A percentile compares a stretch with the other conserved stretches of the same genome.
phyloP scores from a whole-genome alignment of 2,888 invertebrate genomes.

The Gandaritis pyraliata region DNA sequence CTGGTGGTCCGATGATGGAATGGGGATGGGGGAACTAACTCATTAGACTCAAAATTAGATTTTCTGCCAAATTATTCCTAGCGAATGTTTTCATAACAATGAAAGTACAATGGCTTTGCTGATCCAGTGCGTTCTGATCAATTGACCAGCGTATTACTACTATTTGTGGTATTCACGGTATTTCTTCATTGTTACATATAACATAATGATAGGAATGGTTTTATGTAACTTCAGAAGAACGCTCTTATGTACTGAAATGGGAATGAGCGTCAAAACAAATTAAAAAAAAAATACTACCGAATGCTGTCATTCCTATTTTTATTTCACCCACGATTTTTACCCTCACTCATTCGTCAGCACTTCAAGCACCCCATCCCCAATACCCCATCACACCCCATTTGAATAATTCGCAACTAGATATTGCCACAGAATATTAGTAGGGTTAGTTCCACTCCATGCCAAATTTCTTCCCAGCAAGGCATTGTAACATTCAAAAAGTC shows the following conservation, averaged over 20 bases:
- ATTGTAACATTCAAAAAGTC: too few relatives aligned
- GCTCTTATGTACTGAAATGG: too few relatives aligned
- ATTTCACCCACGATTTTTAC: neutral
- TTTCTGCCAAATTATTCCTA: neutral
- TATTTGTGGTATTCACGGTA: constrained; percentile 31
- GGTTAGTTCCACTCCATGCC: too few relatives aligned
- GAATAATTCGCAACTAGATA: neutral
- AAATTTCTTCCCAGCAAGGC: too few relatives aligned
- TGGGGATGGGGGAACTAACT: too few relatives aligned
- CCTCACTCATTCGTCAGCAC: neutral
- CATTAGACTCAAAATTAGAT: constrained; percentile 2
- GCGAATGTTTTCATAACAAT: constrained; percentile 17
- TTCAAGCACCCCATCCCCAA: neutral
- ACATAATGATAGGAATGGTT: constrained; percentile 36
- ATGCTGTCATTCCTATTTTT: too few relatives aligned
- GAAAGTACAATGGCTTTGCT: constrained; percentile 28
- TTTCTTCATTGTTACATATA: constrained; percentile 33
- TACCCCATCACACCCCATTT: neutral
- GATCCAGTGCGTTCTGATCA: constrained; percentile 37
- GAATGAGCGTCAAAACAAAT: too few relatives aligned
- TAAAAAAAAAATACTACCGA: too few relatives aligned
- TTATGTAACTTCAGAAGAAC: constrained; percentile 19
- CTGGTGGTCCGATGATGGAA: too few relatives aligned
- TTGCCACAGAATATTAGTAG: too few relatives aligned
- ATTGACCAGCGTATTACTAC: constrained; percentile 25